Conservation (phyloP, 2,888 invertebrate genomes). For the Itoplectis maculator region DNA sequence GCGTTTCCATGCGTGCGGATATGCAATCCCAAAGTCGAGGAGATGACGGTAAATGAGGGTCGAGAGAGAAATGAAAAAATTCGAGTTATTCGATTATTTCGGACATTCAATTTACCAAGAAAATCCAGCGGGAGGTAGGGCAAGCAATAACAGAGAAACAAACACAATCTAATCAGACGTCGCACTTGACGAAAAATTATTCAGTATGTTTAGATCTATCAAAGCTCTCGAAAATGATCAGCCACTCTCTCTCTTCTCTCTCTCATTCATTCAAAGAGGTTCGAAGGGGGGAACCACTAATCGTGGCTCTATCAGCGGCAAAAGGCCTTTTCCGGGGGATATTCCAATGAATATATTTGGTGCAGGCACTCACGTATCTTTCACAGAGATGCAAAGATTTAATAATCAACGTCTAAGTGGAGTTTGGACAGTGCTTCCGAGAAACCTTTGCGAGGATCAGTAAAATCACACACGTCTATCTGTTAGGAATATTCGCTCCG, state of each 20-base stretch:
- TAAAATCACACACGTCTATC: conserved; percentile 2
- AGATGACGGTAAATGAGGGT: conserved; percentile 24
- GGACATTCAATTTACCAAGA: conserved; percentile 85
- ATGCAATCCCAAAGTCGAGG: conserved; percentile 35
- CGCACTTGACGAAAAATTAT: conserved; percentile 72
- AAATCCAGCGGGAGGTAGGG: conserved; percentile 84
- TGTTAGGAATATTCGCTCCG: no score
- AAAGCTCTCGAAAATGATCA: conserved; percentile 13
- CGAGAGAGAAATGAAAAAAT: conserved; percentile 55
- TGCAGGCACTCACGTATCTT: conserved; percentile 10
- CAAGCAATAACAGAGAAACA: conserved; percentile 85
- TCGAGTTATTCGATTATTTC: conserved; percentile 74
- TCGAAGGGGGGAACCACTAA: conserved; percentile 9
- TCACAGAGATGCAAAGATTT: conserved; percentile 39
- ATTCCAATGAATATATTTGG: no score
- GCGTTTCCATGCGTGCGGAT: conserved; percentile 18
- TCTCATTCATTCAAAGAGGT: background rate
- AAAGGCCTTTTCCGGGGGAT: background rate
- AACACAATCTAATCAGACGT: conserved; percentile 82
- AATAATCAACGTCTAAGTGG: conserved; percentile 78
- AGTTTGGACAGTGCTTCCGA: conserved; percentile 78
- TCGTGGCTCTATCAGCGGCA: background rate
- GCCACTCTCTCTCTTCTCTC: background rate
- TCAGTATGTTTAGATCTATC: conserved; percentile 44
- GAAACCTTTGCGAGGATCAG: background rate